These are phyloP conservation scores for Eristalis pertinax DNA, from an alignment of 2,888 invertebrate species.

Conservation along the genomic window DNA sequence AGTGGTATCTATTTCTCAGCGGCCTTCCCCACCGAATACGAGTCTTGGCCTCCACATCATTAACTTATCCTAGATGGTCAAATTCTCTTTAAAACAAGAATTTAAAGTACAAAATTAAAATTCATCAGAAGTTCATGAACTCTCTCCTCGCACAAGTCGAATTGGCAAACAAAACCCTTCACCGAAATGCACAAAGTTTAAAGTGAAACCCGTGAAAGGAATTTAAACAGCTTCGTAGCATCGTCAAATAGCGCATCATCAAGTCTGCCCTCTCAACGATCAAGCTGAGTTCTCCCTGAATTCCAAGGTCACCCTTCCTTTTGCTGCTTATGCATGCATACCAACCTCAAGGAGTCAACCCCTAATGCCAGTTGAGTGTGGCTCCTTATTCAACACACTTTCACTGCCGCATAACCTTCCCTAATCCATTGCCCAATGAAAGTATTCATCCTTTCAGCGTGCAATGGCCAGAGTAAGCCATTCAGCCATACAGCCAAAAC, in stretches of 20 bases:
- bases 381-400: conserved; percentile 30
- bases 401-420: conserved; percentile 23
- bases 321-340: conserved; percentile 20
- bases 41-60: too few species aligned
- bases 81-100: too few species aligned
- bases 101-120: too few species aligned
- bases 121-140: too few species aligned
- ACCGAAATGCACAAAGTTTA: not conserved
- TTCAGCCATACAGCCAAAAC: conserved; percentile 2
- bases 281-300: not conserved
- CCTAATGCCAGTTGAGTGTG: conserved; percentile 20
- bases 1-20: too few species aligned
- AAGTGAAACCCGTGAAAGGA: not conserved
- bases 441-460: conserved; percentile 21
- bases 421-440: conserved; percentile 1
- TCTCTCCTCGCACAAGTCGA: too few species aligned
- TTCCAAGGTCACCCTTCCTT: conserved; percentile 6
- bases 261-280: not conserved
- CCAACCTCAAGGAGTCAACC: conserved; percentile 29
- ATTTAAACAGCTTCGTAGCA: not conserved
- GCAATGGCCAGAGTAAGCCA: conserved; percentile 4
- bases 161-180: too few species aligned
- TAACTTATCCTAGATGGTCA: too few species aligned
- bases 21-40: too few species aligned
- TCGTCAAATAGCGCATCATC: not conserved